A percentile compares a stretch with the other conserved stretches of the same genome.
phyloP scores from a whole-genome alignment of 1,140 invertebrate genomes.

The Diachasmimorpha longicaudata region DNA sequence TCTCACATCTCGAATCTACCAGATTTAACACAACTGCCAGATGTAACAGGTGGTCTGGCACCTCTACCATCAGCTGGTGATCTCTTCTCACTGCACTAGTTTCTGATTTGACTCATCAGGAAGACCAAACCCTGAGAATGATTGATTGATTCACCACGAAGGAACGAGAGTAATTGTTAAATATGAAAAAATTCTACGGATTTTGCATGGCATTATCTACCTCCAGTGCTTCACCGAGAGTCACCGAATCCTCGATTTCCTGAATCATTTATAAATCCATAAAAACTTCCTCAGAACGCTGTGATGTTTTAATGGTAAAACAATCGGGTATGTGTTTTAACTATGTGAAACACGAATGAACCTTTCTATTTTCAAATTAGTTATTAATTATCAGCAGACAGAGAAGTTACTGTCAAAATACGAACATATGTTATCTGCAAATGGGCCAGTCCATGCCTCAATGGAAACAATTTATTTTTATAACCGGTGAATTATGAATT shows the following conservation, averaged over 20 bases:
- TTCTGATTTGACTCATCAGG: not conserved
- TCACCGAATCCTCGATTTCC: not conserved
- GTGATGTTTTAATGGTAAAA: conserved; percentile 6
- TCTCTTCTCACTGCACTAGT: conserved; percentile 76
- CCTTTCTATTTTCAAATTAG: not conserved
- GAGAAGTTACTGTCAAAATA: not conserved
- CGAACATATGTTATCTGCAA: not conserved
- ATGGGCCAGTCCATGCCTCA: not conserved
- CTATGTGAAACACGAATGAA: not conserved
- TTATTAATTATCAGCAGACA: not conserved
- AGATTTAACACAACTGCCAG: conserved; percentile 87
- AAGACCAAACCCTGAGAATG: not conserved
- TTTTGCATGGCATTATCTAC: not conserved
- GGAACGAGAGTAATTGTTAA: not conserved
- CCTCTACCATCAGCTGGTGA: conserved; percentile 94
- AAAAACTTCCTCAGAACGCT: conserved; percentile 7
- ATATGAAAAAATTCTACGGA: not conserved
- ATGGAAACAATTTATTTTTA: not conserved
- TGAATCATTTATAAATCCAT: not conserved
- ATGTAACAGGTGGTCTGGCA: conserved; percentile 87
- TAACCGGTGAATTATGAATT: no score
- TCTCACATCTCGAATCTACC: conserved; percentile 92
- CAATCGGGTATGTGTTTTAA: not conserved
- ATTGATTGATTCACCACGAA: not conserved
- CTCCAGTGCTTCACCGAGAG: not conserved